Evolutionary conservation across 1,140 invertebrate genomes (phyloP).

Genomic region (Littorina saxatilis): DNA sequence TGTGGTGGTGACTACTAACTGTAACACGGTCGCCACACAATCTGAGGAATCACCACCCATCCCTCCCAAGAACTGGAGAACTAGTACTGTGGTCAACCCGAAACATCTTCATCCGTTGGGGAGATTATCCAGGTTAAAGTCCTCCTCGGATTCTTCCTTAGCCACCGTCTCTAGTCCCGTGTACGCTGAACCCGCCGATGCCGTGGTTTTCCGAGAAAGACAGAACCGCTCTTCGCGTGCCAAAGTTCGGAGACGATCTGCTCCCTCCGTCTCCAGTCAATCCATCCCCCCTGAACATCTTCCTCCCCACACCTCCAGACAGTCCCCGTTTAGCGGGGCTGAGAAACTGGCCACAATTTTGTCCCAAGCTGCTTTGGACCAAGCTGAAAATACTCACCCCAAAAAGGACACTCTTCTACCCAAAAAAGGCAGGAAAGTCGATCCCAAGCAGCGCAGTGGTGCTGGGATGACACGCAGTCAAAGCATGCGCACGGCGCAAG

Average conservation of each 20-base stretch:
- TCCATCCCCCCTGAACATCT: background rate
- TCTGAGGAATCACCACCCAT: background rate
- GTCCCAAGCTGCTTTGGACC: background rate
- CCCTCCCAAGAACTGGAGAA: background rate
- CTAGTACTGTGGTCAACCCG: background rate
- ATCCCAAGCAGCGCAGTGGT: background rate
- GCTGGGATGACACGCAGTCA: conserved; percentile 33
- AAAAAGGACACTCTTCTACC: conserved; percentile 19
- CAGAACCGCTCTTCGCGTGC: conserved; percentile 26
- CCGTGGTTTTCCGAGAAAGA: conserved; percentile 76
- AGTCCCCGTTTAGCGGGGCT: background rate
- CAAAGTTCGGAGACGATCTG: conserved; percentile 36
- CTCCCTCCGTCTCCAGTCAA: conserved; percentile 31
- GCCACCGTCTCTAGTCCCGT: conserved; percentile 83
- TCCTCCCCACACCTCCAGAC: background rate
- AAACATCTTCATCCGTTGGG: conserved; percentile 26
- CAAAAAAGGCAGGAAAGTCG: background rate
- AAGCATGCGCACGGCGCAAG: conserved; percentile 35
- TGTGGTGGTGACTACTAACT: too few relatives aligned
- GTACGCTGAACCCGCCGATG: conserved; percentile 94
- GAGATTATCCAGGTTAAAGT: conserved; percentile 46
- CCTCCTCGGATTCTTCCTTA: conserved; percentile 58
- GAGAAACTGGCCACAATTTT: conserved; percentile 7
- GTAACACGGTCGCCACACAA: too few relatives aligned
- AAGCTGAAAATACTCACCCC: background rate